Evolutionary conservation across 2,888 invertebrate species (phyloP).

Genomic region (Acrobasis suavella): DNA sequence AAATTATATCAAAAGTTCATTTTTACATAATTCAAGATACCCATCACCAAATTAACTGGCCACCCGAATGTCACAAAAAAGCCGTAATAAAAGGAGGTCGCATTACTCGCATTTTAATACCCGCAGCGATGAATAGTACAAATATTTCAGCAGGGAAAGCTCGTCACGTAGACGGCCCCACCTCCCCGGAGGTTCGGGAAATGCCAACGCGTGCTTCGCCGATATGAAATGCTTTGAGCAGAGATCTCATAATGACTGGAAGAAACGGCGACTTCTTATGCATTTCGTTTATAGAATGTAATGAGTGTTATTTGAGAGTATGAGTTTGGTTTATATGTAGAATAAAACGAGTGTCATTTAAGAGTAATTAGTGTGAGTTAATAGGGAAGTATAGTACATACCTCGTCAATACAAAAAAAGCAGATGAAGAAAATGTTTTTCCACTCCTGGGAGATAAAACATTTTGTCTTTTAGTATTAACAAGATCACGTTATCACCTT

Average conservation of each 20-base stretch:
- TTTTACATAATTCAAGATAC: neutral
- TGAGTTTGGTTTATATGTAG: too few relatives aligned
- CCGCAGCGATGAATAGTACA: constrained; percentile 70
- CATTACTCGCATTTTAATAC: constrained; percentile 66
- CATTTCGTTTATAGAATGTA: neutral
- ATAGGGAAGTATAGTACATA: too few relatives aligned
- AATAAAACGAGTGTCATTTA: too few relatives aligned
- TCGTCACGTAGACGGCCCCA: constrained; percentile 62
- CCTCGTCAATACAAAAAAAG: too few relatives aligned
- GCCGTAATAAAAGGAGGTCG: constrained; percentile 38
- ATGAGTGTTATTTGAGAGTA: too few relatives aligned
- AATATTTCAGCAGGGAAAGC: constrained; percentile 70
- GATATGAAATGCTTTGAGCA: constrained; percentile 67
- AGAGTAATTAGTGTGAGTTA: too few relatives aligned
- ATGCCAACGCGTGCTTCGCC: constrained; percentile 69
- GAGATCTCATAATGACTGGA: constrained; percentile 33
- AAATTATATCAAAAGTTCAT: too few relatives aligned
- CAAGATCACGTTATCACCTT: too few relatives aligned
- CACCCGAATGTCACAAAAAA: constrained; percentile 31
- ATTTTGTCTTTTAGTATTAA: too few relatives aligned
- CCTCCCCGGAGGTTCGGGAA: constrained; percentile 61
- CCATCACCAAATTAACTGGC: constrained; percentile 7
- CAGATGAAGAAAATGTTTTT: too few relatives aligned
- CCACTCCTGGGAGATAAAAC: too few relatives aligned
- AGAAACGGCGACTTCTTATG: constrained; percentile 5